Percentiles rank a stretch among this genome's conserved stretches.
These are phyloP conservation scores for Stegodyphus mimosarum DNA, from an alignment of 1,140 invertebrate species.

Conservation along the genomic window DNA sequence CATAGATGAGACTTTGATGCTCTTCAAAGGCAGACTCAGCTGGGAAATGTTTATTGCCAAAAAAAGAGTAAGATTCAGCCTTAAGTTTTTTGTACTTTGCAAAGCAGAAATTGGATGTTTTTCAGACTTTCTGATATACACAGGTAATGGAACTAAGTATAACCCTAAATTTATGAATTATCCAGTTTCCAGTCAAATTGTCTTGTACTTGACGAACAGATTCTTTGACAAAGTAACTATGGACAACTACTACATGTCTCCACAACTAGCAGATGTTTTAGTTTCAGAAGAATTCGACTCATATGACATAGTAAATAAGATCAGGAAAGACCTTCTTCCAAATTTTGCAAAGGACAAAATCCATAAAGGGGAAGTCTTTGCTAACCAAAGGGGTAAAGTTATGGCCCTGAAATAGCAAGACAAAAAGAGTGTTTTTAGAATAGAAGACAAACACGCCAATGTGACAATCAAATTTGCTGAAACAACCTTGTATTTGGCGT, in stretches of 20 bases:
- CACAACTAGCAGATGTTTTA: constrained; percentile 3
- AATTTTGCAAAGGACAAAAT: constrained; percentile 28
- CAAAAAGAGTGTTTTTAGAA: no score
- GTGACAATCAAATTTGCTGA: no score
- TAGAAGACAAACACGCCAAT: no score
- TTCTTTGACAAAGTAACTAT: neutral
- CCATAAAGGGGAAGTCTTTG: no score
- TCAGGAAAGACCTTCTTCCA: constrained; percentile 9
- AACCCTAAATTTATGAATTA: neutral
- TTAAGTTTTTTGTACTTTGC: constrained; percentile 5
- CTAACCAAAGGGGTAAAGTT: no score
- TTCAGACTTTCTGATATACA: constrained; percentile 5
- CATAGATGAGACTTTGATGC: no score
- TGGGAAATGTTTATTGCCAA: no score
- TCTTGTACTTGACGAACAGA: constrained; percentile 12
- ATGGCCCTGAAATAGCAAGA: neutral
- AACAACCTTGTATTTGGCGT: no score
- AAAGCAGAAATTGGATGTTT: constrained; percentile 1
- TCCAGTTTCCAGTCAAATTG: constrained; percentile 9
- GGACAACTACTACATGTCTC: constrained; percentile 18
- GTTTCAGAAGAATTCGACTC: neutral
- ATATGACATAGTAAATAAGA: constrained; percentile 33
- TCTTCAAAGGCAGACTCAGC: no score
- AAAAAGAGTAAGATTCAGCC: constrained; percentile 12
- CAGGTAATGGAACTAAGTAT: constrained; percentile 2